Conservation (phyloP, 2,797 vertebrate species). For the Gymnothorax javanicus region DNA sequence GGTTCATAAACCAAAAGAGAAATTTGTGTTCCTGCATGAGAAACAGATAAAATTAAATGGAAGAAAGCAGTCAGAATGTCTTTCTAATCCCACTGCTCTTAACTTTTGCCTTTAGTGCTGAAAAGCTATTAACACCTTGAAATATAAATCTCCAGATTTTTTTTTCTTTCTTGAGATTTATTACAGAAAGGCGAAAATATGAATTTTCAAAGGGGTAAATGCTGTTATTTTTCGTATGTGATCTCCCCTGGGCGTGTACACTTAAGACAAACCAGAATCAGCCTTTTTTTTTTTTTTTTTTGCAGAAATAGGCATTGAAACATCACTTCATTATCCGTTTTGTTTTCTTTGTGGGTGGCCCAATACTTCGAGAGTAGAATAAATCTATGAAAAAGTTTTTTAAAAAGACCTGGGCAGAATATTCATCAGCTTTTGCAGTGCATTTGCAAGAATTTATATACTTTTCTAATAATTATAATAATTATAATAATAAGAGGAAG, state of each 20-base stretch:
- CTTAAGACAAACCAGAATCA: not conserved
- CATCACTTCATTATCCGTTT: slow-evolving; percentile 26
- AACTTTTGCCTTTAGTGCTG: slow-evolving; percentile 54
- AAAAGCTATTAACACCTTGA: slow-evolving; percentile 63
- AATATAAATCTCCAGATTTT: slow-evolving; percentile 55
- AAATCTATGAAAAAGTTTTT: not conserved
- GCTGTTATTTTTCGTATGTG: slow-evolving; percentile 17
- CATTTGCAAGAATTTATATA: not conserved
- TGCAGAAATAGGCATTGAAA: slow-evolving; percentile 50
- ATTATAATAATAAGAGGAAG: not conserved
- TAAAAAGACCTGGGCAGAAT: not conserved
- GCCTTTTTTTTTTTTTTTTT: slow-evolving; percentile 22
- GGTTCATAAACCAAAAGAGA: slow-evolving; percentile 47
- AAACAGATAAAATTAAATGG: slow-evolving; percentile 41
- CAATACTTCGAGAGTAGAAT: slow-evolving; percentile 22
- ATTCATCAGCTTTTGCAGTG: not conserved
- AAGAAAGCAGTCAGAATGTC: slow-evolving; percentile 42
- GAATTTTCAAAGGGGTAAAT: slow-evolving; percentile 51
- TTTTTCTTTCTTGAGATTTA: slow-evolving; percentile 54
- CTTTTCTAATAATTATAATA: not conserved
- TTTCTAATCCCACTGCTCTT: slow-evolving; percentile 61
- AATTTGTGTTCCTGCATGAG: slow-evolving; percentile 33
- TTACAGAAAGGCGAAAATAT: slow-evolving; percentile 52
- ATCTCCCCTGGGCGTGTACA: slow-evolving; percentile 21
- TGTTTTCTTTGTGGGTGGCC: not conserved